Evolutionary conservation across 2,113 vertebrate species (phyloP), one percentile per base, ranked within the genome.

Genomic region (Brachirus orientalis): DNA sequence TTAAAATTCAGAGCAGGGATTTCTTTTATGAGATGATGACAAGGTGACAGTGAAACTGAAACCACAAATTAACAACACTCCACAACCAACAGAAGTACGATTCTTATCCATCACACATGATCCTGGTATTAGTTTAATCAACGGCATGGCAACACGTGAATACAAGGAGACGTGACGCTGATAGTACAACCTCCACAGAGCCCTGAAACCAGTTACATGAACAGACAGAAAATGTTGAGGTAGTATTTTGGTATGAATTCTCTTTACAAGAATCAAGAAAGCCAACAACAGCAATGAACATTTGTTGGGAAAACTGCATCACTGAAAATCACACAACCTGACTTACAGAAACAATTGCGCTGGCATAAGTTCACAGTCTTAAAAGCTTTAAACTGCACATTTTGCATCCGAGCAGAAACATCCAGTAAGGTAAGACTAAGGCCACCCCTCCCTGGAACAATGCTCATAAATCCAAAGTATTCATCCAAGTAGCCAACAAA

Each of bases 391-490:
- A 45, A 47, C 47, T 14, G 19, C 38, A 33, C 28, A 58, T 33
- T 70, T 61, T 55, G n/a, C 19, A 58, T 75, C 46, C 37, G 63
- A 69, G 28, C 56, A 71, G 75, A 63, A 66, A 14, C 22, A 51
- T 62, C 17, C 20, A 61, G 65, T 69, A 69, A 70, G 53, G 59
- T 72, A 53, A 45, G 48, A 9, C 36, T 18, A 36, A 16, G 33
- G 11, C 51, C 3, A 35, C 22, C 41, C 68, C 60, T 51, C 61
- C 70, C 70, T 72, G 40, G 68, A 81, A 81, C 73, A 84, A 44
- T 0, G 9, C 64, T 83, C 73, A 70, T 50, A 88, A 78, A 74
- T 72, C 1, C n/a, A n/a, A 4, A 61, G 52, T 85, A 77, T 75
- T 57, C 55, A 58, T 10, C 56, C 72, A 76, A 75, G 80, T 43